Evolutionary conservation across 2,888 invertebrate species (phyloP).

Genomic region (Lamellibrachia columna): DNA sequence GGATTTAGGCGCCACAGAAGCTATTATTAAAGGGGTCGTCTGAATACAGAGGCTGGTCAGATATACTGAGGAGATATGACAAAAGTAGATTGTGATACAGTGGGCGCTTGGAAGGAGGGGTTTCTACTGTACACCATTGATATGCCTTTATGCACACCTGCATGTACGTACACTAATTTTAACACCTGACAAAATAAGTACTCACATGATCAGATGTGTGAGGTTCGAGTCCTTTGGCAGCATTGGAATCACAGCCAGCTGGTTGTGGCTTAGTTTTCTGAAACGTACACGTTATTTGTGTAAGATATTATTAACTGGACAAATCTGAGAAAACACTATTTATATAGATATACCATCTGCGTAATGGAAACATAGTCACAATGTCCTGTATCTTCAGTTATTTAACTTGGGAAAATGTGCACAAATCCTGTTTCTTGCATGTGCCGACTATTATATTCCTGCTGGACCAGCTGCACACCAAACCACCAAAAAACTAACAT

Average conservation of each 20-base stretch:
- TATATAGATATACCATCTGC: no score
- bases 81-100: no score
- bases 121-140: no score
- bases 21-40: no score
- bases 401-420: not conserved
- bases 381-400: not conserved
- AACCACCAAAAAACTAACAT: not conserved
- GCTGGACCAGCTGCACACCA: not conserved
- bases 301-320: slow-evolving; percentile 1
- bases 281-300: slow-evolving; percentile 37
- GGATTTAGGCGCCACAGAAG: no score
- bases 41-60: no score
- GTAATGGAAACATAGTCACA: no score
- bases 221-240: slow-evolving; percentile 64
- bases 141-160: no score
- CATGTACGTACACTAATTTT: not conserved
- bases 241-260: slow-evolving; percentile 70
- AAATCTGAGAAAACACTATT: not conserved
- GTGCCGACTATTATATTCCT: not conserved
- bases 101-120: no score
- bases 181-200: slow-evolving; percentile 37
- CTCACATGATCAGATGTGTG: slow-evolving; percentile 70
- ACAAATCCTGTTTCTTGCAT: not conserved
- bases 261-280: slow-evolving; percentile 72
- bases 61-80: no score